These are phyloP conservation scores for Epistrophella euchroma DNA, from an alignment of 2,888 invertebrate genomes.

Conservation along the genomic window DNA sequence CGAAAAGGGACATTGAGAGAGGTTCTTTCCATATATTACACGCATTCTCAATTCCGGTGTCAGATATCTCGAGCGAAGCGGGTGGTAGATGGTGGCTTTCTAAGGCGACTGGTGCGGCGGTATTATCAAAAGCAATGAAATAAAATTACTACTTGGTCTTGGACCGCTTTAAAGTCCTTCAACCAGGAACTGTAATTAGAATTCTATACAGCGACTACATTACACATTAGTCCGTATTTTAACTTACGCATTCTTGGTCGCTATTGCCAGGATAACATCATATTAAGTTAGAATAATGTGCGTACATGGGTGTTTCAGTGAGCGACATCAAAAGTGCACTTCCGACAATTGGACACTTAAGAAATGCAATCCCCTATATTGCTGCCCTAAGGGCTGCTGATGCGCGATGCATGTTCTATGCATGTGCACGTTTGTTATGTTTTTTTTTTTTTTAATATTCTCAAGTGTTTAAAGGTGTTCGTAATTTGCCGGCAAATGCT, in stretches of 20 bases:
- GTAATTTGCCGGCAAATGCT: slow-evolving; percentile 63
- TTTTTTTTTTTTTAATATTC: not conserved
- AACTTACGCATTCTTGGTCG: slow-evolving; percentile 35
- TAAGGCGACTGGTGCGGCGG: slow-evolving; percentile 38
- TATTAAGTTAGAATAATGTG: slow-evolving; percentile 9
- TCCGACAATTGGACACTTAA: slow-evolving; percentile 70
- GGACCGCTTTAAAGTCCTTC: slow-evolving; percentile 43
- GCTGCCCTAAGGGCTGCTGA: slow-evolving; percentile 27
- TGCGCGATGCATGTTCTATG: slow-evolving; percentile 26
- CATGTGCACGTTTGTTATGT: slow-evolving; percentile 26
- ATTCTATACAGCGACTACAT: slow-evolving; percentile 2
- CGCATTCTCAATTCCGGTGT: slow-evolving; percentile 68
- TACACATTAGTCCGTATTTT: not conserved
- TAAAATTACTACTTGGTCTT: slow-evolving; percentile 3
- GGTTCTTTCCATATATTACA: slow-evolving; percentile 61
- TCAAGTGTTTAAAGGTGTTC: slow-evolving; percentile 75
- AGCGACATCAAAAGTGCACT: slow-evolving; percentile 70
- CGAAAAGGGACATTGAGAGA: slow-evolving; percentile 30
- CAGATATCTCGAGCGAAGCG: slow-evolving; percentile 44
- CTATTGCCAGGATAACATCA: slow-evolving; percentile 22
- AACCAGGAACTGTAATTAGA: slow-evolving; percentile 68
- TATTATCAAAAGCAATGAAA: slow-evolving; percentile 48
- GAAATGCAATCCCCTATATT: slow-evolving; percentile 61
- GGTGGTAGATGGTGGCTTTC: not conserved
- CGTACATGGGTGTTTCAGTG: slow-evolving; percentile 47